Conservation (phyloP, 2,888 invertebrate species). For the Notodonta dromedarius region DNA sequence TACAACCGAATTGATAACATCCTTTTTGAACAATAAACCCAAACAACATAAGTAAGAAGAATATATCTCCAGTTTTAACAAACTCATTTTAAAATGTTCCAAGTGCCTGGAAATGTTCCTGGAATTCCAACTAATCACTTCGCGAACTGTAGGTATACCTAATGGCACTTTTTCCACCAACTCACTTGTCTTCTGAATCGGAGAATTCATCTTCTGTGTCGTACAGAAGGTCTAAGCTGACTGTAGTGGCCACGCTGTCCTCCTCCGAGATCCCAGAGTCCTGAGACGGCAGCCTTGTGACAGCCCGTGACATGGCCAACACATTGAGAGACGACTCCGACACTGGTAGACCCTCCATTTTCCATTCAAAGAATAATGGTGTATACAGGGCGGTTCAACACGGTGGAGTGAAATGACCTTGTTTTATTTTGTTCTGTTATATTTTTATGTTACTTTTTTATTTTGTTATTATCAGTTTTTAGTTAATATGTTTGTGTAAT, state of each 20-base stretch:
- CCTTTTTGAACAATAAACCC: too few species aligned
- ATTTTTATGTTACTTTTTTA: too few species aligned
- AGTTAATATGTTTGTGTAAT: too few species aligned
- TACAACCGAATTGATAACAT: too few species aligned
- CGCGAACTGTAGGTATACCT: too few species aligned
- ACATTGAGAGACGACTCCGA: background rate
- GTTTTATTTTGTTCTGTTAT: too few species aligned
- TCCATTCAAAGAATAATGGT: background rate
- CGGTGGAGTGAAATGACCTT: background rate
- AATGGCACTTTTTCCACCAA: background rate
- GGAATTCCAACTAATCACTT: too few species aligned
- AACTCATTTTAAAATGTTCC: too few species aligned
- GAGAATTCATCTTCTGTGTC: constrained; percentile 1
- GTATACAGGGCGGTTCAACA: background rate
- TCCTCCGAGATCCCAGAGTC: constrained; percentile 6
- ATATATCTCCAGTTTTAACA: too few species aligned
- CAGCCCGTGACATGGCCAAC: background rate
- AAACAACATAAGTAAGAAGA: too few species aligned
- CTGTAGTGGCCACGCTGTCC: constrained; percentile 9
- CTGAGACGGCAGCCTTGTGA: background rate
- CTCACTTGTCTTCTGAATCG: constrained; percentile 1
- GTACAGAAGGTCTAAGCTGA: constrained; percentile 5
- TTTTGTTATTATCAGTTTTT: too few species aligned
- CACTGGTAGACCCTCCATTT: constrained; percentile 4
- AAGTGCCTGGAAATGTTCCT: too few species aligned